A percentile compares a stretch with the other conserved stretches of the same genome.
Conservation (phyloP, 2,888 invertebrate genomes). For the Ditylenchus weischeri region DNA sequence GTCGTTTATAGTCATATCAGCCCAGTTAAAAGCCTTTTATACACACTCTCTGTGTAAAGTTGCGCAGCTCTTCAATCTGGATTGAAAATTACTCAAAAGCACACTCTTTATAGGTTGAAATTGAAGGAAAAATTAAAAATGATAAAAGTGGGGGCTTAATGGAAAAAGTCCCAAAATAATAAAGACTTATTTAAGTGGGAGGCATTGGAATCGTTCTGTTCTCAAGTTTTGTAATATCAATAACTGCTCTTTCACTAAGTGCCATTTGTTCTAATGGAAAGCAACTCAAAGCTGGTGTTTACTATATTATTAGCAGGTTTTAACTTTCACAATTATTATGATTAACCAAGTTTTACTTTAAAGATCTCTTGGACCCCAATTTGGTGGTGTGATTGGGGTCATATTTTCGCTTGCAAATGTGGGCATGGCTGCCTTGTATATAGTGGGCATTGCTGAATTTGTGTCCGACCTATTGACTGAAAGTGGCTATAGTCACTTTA, state of each 20-base stretch:
- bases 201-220: conserved; percentile 33
- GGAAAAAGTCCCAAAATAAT: too few relatives aligned
- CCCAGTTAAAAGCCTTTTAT: too few relatives aligned
- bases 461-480: conserved; percentile 29
- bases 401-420: conserved; percentile 36
- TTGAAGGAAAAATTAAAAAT: too few relatives aligned
- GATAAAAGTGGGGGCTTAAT: too few relatives aligned
- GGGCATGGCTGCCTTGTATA: conserved; percentile 34
- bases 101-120: too few relatives aligned
- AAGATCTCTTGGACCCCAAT: conserved; percentile 28
- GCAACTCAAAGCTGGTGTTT: conserved; percentile 27
- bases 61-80: too few relatives aligned
- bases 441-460: conserved; percentile 35
- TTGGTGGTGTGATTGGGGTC: conserved; percentile 33
- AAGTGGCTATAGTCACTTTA: conserved; percentile 27
- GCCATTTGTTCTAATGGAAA: conserved; percentile 36
- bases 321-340: conserved; percentile 8
- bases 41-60: too few relatives aligned
- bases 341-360: conserved; percentile 12
- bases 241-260: conserved; percentile 34
- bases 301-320: conserved; percentile 30
- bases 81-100: too few relatives aligned
- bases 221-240: conserved; percentile 30
- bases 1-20: too few relatives aligned
- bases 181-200: conserved; percentile 18